Evolutionary conservation across 2,113 vertebrate species (phyloP).

Genomic region (Pituophis catenifer): DNA sequence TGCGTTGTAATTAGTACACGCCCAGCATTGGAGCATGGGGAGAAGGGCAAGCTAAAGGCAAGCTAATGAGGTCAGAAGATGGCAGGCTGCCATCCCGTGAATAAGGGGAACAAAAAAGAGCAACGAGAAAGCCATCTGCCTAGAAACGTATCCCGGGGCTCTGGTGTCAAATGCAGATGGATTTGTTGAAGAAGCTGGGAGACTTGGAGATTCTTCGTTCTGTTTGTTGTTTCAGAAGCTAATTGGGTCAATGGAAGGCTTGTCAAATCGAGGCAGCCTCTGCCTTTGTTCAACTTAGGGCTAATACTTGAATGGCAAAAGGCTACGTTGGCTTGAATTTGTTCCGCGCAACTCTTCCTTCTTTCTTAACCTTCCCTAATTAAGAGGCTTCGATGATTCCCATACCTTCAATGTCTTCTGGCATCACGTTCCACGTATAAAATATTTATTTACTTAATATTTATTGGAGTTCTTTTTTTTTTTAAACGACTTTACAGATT

Average conservation of each 20-base stretch:
- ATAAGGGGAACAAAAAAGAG: conserved; percentile 38
- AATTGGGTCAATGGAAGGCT: conserved; percentile 56
- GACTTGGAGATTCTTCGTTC: conserved; percentile 10
- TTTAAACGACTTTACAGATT: too few species aligned
- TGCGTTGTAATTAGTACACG: conserved; percentile 48
- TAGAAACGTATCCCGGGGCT: conserved; percentile 42
- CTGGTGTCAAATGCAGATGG: conserved; percentile 27
- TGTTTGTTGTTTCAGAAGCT: conserved; percentile 29
- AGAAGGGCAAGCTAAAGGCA: conserved; percentile 59
- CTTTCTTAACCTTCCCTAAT: not conserved
- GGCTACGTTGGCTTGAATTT: accelerated
- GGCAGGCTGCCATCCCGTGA: conserved; percentile 51
- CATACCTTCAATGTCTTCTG: not conserved
- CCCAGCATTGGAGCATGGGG: conserved; percentile 2
- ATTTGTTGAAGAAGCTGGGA: conserved; percentile 17
- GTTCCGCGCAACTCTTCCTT: not conserved
- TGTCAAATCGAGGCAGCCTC: conserved; percentile 1
- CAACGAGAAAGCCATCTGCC: conserved; percentile 53
- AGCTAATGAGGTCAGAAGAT: conserved; percentile 64
- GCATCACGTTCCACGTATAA: not conserved
- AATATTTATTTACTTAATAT: not conserved
- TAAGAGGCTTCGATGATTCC: not conserved
- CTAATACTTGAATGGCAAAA: not conserved
- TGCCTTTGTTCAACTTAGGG: not conserved
- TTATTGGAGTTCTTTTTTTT: not conserved